Percentiles rank a stretch among this genome's conserved stretches.
Conservation (phyloP, 37 sponge, comb jelly and placozoan species). For the Bolinopsis microptera region DNA sequence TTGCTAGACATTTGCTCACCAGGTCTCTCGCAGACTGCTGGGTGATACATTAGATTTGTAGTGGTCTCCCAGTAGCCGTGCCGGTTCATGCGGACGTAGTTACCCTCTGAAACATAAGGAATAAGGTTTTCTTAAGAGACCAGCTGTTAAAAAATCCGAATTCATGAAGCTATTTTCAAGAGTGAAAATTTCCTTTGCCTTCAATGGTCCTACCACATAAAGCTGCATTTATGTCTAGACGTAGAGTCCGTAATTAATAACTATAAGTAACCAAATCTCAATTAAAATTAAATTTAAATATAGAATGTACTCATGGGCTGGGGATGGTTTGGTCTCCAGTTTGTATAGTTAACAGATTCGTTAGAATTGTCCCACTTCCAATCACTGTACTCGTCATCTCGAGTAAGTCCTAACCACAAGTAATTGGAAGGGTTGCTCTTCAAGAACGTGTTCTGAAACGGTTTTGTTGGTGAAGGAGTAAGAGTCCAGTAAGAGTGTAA, state of each 20-base stretch:
- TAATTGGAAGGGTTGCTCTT: slow-evolving; percentile 17
- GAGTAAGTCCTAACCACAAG: not conserved
- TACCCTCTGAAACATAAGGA: not conserved
- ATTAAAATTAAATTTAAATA: too few species aligned
- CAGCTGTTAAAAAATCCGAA: too few species aligned
- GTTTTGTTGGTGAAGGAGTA: too few species aligned
- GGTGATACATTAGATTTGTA: slow-evolving; percentile 7
- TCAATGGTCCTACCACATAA: too few species aligned
- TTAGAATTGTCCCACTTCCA: not conserved
- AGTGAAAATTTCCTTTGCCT: too few species aligned
- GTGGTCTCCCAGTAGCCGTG: slow-evolving; percentile 19
- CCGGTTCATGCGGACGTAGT: not conserved
- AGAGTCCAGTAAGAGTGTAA: too few species aligned
- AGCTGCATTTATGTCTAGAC: too few species aligned
- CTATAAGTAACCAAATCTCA: too few species aligned
- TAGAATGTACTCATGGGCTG: too few species aligned
- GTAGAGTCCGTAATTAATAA: too few species aligned
- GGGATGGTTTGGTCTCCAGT: not conserved
- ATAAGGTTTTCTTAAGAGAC: not conserved
- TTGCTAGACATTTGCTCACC: too few species aligned
- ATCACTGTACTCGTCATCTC: not conserved
- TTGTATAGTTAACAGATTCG: not conserved
- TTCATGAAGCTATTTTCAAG: too few species aligned
- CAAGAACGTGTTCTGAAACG: not conserved
- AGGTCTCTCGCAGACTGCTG: not conserved